Percentiles rank a stretch among this genome's conserved stretches.
These are phyloP conservation scores for Drosophila paulistorum DNA, from an alignment of 1,140 invertebrate genomes.

Conservation along the genomic window DNA sequence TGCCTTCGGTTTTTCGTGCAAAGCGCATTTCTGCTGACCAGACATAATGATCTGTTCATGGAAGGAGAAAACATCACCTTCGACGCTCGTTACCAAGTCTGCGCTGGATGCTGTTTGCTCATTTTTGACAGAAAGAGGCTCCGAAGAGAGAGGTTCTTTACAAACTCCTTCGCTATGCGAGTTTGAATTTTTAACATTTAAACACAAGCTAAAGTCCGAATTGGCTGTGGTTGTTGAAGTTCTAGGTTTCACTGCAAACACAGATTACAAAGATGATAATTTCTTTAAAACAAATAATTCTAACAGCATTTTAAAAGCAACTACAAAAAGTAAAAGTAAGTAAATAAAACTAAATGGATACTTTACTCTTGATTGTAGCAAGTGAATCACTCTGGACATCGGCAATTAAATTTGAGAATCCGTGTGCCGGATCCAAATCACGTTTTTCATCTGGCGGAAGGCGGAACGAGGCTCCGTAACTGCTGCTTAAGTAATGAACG, in stretches of 20 bases:
- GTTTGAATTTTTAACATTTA: constrained; percentile 17
- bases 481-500: constrained; percentile 50
- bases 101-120: constrained; percentile 10
- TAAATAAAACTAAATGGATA: not conserved
- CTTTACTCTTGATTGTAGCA: constrained; percentile 23
- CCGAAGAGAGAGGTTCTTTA: not conserved
- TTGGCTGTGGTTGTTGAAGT: constrained; percentile 30
- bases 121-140: constrained; percentile 23
- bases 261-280: not conserved
- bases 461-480: constrained; percentile 41
- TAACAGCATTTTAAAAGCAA: not conserved
- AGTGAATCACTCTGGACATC: constrained; percentile 21
- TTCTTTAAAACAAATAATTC: not conserved
- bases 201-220: constrained; percentile 6
- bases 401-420: constrained; percentile 16
- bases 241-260: constrained; percentile 42
- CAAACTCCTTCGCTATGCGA: not conserved
- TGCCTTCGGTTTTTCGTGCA: constrained; percentile 77
- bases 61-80: constrained; percentile 50
- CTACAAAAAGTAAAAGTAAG: too few relatives aligned
- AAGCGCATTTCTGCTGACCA: constrained; percentile 73
- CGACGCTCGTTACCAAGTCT: not conserved
- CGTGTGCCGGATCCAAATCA: constrained; percentile 21
- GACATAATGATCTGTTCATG: constrained; percentile 82
- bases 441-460: constrained; percentile 41